phyloP scores from a whole-genome alignment of 2,888 invertebrate species.

The Agriopis leucophaearia region DNA sequence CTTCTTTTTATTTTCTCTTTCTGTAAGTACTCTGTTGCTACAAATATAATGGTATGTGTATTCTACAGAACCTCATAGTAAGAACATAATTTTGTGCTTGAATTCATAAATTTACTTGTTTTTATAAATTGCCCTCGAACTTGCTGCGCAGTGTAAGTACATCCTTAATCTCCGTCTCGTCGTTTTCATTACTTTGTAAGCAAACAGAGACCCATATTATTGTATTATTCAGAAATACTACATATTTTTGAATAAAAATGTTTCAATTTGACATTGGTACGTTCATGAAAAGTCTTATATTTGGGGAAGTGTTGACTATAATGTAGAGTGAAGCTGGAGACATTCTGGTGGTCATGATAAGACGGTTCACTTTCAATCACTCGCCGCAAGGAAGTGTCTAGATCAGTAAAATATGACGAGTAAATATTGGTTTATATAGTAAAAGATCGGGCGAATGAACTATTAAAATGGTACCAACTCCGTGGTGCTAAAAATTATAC shows the following conservation, averaged over 20 bases:
- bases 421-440: too few relatives aligned
- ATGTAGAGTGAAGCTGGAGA: too few relatives aligned
- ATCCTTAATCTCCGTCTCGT: conserved; percentile 3
- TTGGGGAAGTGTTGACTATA: too few relatives aligned
- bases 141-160: conserved; percentile 15
- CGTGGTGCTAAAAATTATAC: too few relatives aligned
- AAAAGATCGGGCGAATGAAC: too few relatives aligned
- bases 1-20: neutral
- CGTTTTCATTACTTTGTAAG: conserved; percentile 17
- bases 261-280: neutral
- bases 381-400: too few relatives aligned
- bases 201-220: neutral
- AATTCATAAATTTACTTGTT: conserved; percentile 19
- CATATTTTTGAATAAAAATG: conserved; percentile 6
- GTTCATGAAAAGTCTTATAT: neutral
- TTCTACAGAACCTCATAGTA: neutral
- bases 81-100: neutral
- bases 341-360: too few relatives aligned
- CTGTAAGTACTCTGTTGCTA: neutral
- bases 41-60: neutral
- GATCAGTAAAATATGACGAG: too few relatives aligned
- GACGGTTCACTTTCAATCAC: too few relatives aligned
- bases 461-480: too few relatives aligned
- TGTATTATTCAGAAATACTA: neutral
- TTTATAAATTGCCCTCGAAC: conserved; percentile 46